Evolutionary conservation across 2,797 vertebrate species (phyloP).

Genomic region (Menidia menidia): DNA sequence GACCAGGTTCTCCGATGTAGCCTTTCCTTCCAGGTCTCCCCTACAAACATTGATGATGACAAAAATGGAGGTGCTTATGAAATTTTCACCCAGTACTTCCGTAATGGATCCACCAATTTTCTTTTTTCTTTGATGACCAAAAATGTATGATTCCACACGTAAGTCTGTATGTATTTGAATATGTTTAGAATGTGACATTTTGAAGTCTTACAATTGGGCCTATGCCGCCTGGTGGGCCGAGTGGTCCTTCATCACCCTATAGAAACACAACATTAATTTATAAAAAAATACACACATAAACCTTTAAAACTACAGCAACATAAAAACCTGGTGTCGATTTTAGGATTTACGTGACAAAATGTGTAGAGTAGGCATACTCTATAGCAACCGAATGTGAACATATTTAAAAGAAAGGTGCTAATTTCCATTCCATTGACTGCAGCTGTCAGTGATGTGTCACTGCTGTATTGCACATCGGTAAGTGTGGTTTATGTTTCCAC

Average conservation of each 20-base stretch:
- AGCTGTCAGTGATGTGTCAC: neutral
- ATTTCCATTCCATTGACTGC: neutral
- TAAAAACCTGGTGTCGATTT: neutral
- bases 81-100: constrained; percentile 6
- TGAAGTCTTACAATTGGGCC: constrained; percentile 88
- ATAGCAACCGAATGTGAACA: neutral
- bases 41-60: constrained; percentile 71
- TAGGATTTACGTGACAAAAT: neutral
- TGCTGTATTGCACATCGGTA: neutral
- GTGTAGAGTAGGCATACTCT: no score
- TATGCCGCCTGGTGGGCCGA: constrained; percentile 86
- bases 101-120: neutral
- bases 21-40: constrained; percentile 93
- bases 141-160: neutral
- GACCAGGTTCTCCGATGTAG: constrained; percentile 88
- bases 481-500: neutral
- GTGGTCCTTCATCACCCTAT: constrained; percentile 94
- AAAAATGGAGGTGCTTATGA: constrained; percentile 10
- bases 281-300: neutral
- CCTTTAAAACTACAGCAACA: neutral
- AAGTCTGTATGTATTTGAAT: constrained; percentile 11
- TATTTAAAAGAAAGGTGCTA: neutral
- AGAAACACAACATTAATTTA: constrained; percentile 55
- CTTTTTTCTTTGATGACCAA: constrained; percentile 25
- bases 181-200: constrained; percentile 1